A percentile compares a stretch with the other conserved stretches of the same genome.
Evolutionary conservation across 2,797 vertebrate genomes (phyloP).

Genomic region (Semaprochilodus insignis): DNA sequence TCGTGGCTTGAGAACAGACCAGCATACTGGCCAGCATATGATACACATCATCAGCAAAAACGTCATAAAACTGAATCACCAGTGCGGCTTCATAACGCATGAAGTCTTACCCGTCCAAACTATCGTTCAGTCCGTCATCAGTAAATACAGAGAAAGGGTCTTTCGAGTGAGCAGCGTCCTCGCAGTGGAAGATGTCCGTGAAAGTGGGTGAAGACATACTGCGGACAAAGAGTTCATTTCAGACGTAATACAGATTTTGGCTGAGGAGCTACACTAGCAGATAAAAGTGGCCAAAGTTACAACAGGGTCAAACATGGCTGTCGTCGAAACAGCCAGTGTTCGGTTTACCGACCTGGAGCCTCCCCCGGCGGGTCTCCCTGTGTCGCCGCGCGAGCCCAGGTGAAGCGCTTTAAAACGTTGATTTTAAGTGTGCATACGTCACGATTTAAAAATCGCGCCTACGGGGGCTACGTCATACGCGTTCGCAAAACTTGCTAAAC

Average conservation of each 20-base stretch:
- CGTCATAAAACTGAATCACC: neutral
- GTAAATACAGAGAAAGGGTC: constrained; percentile 40
- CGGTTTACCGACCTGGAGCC: constrained; percentile 17
- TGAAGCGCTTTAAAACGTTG: constrained; percentile 31
- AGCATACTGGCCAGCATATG: neutral
- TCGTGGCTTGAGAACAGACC: constrained; percentile 1
- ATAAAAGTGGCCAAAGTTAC: neutral
- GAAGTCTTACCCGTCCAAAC: constrained; percentile 63
- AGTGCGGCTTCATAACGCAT: too few species aligned
- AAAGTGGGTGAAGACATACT: constrained; percentile 63
- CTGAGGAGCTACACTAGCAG: neutral
- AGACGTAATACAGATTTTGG: constrained; percentile 1
- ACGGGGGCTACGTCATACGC: constrained; percentile 36
- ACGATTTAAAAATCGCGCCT: constrained; percentile 21
- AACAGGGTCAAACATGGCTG: neutral
- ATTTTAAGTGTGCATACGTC: constrained; percentile 48
- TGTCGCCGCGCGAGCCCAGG: constrained; percentile 19
- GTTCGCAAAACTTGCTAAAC: neutral
- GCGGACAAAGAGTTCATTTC: neutral
- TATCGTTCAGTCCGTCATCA: constrained; percentile 63
- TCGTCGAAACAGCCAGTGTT: neutral
- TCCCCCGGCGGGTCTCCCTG: neutral
- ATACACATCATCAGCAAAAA: too few species aligned
- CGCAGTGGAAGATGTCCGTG: constrained; percentile 50
- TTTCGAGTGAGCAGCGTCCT: constrained; percentile 39